Evolutionary conservation across 2,888 invertebrate species (phyloP), one percentile per base, ranked within the genome.

Genomic region (Cephus pygmeus): DNA sequence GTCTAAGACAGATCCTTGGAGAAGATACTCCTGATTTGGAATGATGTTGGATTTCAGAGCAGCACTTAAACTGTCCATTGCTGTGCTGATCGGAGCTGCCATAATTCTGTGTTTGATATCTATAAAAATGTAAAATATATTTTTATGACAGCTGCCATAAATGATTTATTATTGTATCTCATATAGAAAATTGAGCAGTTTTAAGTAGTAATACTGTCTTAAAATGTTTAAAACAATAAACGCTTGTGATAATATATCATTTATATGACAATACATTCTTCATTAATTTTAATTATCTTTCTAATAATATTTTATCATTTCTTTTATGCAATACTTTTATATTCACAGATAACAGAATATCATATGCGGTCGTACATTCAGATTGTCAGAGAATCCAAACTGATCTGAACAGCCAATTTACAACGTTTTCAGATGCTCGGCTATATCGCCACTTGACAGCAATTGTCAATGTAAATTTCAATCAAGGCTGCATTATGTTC

Each of bases 1-100:
- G 90, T 99, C 98, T 79, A 98, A 92, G 34, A 99, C 97, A 30
- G 98, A 98, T 4, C 98, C 98, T 93, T 98, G 97, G 4, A 99
- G 92, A 76, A 98, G 92, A 90, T 98, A 98, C 92, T 98, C 98
- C 90, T 98, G 97, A 90, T 98, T 97, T 0, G 98, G 98, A 76
- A 98, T 95, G 76, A 97, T 97, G 85, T 97, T 97, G 69, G 95
- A 96, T 88, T 95, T 96, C 36, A 97, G 88, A 4, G 97, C 97
- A 84, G 96, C 95, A 35, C 94, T 94, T 81, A 97, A 92, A 73
- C 95, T 96, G 85, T 97, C 96, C 85, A 96, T 95, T 1, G 96
- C 96, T 75, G 95, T 95, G 69, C 94, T 94, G 81, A 93, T 92
- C 33, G 94, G 93, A 31, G 93, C 91, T 69, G 88, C 81, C 91